Evolutionary conservation across 2,113 vertebrate genomes (phyloP).

Genomic region (Daboia siamensis): DNA sequence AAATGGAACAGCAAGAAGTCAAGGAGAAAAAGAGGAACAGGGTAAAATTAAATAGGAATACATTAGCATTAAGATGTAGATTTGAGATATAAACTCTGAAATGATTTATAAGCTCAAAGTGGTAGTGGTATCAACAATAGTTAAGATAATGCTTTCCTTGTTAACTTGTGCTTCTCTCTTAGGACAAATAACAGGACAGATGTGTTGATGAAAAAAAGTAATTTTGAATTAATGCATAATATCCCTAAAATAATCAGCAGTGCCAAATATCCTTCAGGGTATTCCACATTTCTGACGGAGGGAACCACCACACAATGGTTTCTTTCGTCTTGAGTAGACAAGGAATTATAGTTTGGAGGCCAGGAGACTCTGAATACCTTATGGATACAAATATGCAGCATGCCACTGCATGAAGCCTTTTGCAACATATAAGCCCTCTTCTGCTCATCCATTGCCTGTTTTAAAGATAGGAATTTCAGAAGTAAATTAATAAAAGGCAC

Average conservation of each 20-base stretch:
- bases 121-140: background rate
- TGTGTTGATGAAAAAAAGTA: background rate
- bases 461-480: conserved; percentile 16
- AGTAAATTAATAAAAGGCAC: conserved; percentile 24
- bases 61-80: background rate
- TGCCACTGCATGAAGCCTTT: background rate
- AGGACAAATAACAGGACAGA: background rate
- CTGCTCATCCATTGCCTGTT: background rate
- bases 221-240: background rate
- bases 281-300: background rate
- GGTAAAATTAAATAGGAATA: background rate
- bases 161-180: background rate
- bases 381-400: background rate
- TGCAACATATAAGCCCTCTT: background rate
- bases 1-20: background rate
- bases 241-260: background rate
- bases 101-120: background rate
- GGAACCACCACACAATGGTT: background rate
- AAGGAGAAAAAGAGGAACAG: background rate
- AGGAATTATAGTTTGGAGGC: background rate
- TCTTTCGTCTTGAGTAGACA: background rate
- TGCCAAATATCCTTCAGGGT: background rate
- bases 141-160: background rate
- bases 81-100: background rate
- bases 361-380: background rate